Percentiles rank a stretch among this genome's conserved stretches.
phyloP scores from a whole-genome alignment of 2,797 vertebrate species.

The Knipowitschia caucasica region DNA sequence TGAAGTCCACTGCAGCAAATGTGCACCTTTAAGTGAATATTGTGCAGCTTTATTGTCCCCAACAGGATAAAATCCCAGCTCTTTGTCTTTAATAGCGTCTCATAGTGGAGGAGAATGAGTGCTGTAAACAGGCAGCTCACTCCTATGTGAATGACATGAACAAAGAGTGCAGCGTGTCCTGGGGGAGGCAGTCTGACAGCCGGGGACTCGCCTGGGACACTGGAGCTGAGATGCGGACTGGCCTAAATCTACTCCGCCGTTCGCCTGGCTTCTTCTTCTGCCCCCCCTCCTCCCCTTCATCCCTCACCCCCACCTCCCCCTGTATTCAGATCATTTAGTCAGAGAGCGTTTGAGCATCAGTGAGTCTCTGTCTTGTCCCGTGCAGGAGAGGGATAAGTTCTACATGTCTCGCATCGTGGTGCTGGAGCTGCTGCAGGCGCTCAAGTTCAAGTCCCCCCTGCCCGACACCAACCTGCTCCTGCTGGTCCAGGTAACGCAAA shows the following conservation, averaged over 20 bases:
- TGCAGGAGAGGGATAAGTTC: slow-evolving; percentile 97
- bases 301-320: slow-evolving; percentile 53
- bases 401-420: slow-evolving; percentile 97
- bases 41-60: neutral
- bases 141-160: slow-evolving; percentile 73
- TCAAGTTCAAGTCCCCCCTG: slow-evolving; percentile 96
- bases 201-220: slow-evolving; percentile 75
- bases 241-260: slow-evolving; percentile 74
- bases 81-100: neutral
- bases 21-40: neutral
- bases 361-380: slow-evolving; percentile 58
- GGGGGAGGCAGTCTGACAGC: slow-evolving; percentile 71
- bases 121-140: slow-evolving; percentile 77
- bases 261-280: slow-evolving; percentile 62
- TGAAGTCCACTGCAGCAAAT: no score
- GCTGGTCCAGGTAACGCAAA: slow-evolving; percentile 97
- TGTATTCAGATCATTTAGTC: slow-evolving; percentile 58
- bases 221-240: slow-evolving; percentile 73
- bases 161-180: slow-evolving; percentile 74
- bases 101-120: slow-evolving; percentile 57
- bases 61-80: neutral
- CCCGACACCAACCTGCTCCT: slow-evolving; percentile 96
- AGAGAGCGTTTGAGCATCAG: slow-evolving; percentile 37
- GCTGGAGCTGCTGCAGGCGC: slow-evolving; percentile 92
- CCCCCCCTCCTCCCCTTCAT: slow-evolving; percentile 46